Base-by-base conservation (phyloP, 2,797 vertebrate species). In the Benthosema pterotum region DNA sequence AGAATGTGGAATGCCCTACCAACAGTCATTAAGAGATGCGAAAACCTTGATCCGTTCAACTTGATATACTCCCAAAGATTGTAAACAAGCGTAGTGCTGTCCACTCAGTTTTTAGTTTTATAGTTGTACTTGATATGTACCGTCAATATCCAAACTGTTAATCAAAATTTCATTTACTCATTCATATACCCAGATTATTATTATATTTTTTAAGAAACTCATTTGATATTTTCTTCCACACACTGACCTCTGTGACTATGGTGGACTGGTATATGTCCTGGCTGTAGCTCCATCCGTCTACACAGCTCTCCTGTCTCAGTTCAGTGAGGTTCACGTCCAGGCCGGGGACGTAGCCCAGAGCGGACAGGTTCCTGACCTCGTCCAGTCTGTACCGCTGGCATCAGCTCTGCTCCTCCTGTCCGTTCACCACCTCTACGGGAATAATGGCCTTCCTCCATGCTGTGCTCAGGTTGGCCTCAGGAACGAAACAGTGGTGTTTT, bases 251-350 rank as follows among this genome's bases (percentile, higher is more conserved):
- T 1, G 82, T 89, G 68, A 95, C 81, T 38, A 94, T 73, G 18
- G 93, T 95, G 63, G 92, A 92, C 17, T 53, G 72, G 63, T 94
- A 94, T 60, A 89, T 52, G 2, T 93, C 90, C 47, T 32, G 87
- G 81, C 90, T 92, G 86, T 94, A 95, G 69, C 65, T 90, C 93
- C 93, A 94, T 16, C 94, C 90, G 15, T 94, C 93, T 85, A 93
- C 65, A 84, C 94, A 88, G 22, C 15, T 48, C 89, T 97, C 95
- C 81, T 87, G 91, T 75, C 88, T 79, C 81, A 97, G 72, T 18
- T 72, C 63, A 0, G 80, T 89, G 71, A 96, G 83, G 67, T 95
- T 86, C 49, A 96, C 77, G 5, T 95, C 92, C 8, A 28, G 59
- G 15, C 80, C 91, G 0, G 94, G 94, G 68, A 81, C 55, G 52